A percentile compares a stretch with the other conserved stretches of the same genome.
Conservation (phyloP, 2,113 vertebrate species). For the Orientallactaga bullata region DNA sequence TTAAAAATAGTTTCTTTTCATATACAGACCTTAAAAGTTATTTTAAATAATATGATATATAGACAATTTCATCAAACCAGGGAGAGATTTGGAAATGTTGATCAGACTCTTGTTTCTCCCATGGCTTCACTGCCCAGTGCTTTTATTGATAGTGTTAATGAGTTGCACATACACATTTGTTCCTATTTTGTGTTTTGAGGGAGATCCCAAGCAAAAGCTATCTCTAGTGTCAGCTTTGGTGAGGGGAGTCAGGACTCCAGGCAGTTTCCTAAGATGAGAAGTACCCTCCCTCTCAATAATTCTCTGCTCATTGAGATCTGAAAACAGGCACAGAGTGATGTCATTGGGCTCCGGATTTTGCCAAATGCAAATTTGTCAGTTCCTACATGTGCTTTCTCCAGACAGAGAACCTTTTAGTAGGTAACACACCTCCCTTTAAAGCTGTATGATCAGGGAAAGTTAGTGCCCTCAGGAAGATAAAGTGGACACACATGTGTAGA, state of each 20-base stretch:
- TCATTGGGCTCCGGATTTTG: neutral
- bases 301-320: neutral
- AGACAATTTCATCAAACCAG: conserved; percentile 7
- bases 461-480: neutral
- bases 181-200: neutral
- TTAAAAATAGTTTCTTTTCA: neutral
- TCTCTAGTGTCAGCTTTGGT: neutral
- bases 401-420: neutral
- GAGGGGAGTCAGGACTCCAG: too few relatives aligned
- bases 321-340: neutral
- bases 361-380: neutral
- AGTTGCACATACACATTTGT: neutral
- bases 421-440: neutral
- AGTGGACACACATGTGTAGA: neutral
- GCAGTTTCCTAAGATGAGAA: neutral
- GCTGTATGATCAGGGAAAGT: neutral
- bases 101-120: neutral
- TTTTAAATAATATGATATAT: neutral
- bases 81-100: neutral
- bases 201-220: neutral
- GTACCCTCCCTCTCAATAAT: neutral
- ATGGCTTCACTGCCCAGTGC: neutral
- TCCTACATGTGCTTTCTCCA: neutral
- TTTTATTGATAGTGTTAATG: neutral
- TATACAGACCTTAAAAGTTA: neutral